Percentiles rank a stretch among this genome's conserved stretches.
Conservation (phyloP, 2,888 invertebrate genomes). For the Tuta absoluta region DNA sequence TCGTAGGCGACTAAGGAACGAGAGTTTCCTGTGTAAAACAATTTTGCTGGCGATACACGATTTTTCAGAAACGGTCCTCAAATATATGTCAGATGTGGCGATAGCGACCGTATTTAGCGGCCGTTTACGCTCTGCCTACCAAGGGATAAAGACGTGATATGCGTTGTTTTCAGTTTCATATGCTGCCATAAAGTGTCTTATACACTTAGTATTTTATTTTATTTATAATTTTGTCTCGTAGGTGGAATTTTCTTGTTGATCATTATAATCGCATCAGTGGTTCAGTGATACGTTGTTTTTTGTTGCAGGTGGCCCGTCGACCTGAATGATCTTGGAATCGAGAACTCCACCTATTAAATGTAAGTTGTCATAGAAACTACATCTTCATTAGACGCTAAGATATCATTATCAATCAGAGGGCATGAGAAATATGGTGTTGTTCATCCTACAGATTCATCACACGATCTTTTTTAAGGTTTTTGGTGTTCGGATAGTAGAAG, state of each 20-base stretch:
- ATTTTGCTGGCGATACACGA: too few relatives aligned
- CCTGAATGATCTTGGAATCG: constrained; percentile 71
- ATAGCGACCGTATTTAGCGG: too few relatives aligned
- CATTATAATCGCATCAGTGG: constrained; percentile 51
- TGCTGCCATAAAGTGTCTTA: too few relatives aligned
- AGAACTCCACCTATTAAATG: constrained; percentile 70
- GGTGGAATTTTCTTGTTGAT: constrained; percentile 24
- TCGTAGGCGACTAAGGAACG: too few relatives aligned
- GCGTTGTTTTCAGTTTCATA: too few relatives aligned
- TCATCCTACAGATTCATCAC: neutral
- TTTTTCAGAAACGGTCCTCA: too few relatives aligned
- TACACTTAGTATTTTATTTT: neutral
- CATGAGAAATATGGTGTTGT: constrained; percentile 1
- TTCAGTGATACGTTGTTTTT: constrained; percentile 45
- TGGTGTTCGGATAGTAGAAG: too few relatives aligned
- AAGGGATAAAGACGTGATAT: too few relatives aligned
- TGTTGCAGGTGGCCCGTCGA: constrained; percentile 69
- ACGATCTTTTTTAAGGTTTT: neutral
- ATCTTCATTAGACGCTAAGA: neutral
- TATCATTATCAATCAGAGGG: constrained; percentile 10
- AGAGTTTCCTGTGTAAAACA: too few relatives aligned
- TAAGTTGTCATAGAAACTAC: constrained; percentile 50
- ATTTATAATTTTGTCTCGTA: neutral
- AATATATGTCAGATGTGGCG: too few relatives aligned
- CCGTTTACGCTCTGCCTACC: too few relatives aligned